These are phyloP conservation scores for Lasioglossum pauxillum DNA, from an alignment of 2,888 invertebrate genomes.

Conservation along the genomic window DNA sequence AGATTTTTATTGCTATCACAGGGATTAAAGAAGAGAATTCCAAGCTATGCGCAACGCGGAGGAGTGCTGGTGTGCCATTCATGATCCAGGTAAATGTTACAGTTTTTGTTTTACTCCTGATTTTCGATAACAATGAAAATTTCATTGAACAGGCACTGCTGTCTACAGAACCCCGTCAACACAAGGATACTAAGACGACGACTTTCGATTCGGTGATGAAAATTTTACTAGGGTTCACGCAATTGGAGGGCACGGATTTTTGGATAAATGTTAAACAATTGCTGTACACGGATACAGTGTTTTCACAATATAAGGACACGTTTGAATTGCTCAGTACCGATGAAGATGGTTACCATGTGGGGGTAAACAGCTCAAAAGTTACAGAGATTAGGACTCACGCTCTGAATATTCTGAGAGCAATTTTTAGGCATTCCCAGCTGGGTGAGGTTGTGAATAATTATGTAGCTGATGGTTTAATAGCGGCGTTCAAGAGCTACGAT, in stretches of 20 bases:
- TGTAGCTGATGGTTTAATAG: slow-evolving; percentile 89
- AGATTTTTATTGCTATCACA: slow-evolving; percentile 86
- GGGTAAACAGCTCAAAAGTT: slow-evolving; percentile 50
- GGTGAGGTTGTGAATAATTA: slow-evolving; percentile 90
- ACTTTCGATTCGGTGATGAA: slow-evolving; percentile 79
- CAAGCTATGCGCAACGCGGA: slow-evolving; percentile 91
- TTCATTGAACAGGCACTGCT: slow-evolving; percentile 89
- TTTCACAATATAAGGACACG: slow-evolving; percentile 65
- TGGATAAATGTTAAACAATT: slow-evolving; percentile 65
- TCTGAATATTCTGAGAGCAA: slow-evolving; percentile 93
- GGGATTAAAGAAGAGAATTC: slow-evolving; percentile 84
- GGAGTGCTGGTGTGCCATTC: slow-evolving; percentile 98
- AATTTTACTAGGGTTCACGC: slow-evolving; percentile 77
- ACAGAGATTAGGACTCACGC: slow-evolving; percentile 90
- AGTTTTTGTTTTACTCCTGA: neutral
- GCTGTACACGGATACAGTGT: slow-evolving; percentile 73
- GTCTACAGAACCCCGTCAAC: slow-evolving; percentile 89
- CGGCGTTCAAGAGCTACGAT: slow-evolving; percentile 91
- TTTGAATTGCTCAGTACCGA: slow-evolving; percentile 56
- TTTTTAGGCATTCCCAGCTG: slow-evolving; percentile 91
- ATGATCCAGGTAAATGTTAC: slow-evolving; percentile 89
- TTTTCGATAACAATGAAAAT: slow-evolving; percentile 8
- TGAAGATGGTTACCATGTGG: slow-evolving; percentile 23
- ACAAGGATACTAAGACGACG: slow-evolving; percentile 84
- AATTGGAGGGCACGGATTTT: slow-evolving; percentile 66